Base-by-base conservation (phyloP, 1,140 invertebrate genomes). In the Calosoma granatense region DNA sequence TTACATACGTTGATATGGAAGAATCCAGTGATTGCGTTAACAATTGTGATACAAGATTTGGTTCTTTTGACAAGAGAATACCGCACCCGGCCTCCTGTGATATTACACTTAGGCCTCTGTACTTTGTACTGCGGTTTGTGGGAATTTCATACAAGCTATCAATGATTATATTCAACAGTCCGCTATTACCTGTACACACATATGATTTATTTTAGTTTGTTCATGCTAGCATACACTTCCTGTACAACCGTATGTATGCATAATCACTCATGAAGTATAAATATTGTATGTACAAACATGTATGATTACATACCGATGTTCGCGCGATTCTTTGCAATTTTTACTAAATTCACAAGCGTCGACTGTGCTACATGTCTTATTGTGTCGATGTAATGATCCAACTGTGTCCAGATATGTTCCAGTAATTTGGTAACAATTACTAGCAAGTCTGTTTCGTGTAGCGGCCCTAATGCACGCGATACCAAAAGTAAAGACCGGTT, bases 381-480 rank as follows among this genome's bases (percentile, higher is more conserved):
- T 36, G 75, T 76, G 63, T 81, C 80, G 59, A 81, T 73, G 59
- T 76, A 68, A 60, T 80, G 74, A 22, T 81, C 71, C 3, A 81
- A 63, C 60, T 78, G 72, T 0, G 66, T 36, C 75, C 75, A 78
- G 6, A 72, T 63, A 57, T 47, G 41, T 12, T 47, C 41, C 17
- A 47, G 17, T 47, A 47, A 17, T 12, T 6, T 4, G 4, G 9
- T 9, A 12, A 47, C 9, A 4, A 47, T 47, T 47, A 11, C 3
- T 17, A 9, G 9, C 4, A 12, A 17, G 17, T 47, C 9, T 4
- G 6, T 12, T 47, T 17, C 17, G 3, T 9, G 4, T 47, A 47
- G 17, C 9, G 6, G 6, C 4, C 17, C 15, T 47, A 47, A 17
- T 11, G 6, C 6, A 47, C 41, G 41, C 4, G 6, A 12, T 11